phyloP scores from a whole-genome alignment of 2,113 vertebrate genomes.

The Pygoscelis adeliae region DNA sequence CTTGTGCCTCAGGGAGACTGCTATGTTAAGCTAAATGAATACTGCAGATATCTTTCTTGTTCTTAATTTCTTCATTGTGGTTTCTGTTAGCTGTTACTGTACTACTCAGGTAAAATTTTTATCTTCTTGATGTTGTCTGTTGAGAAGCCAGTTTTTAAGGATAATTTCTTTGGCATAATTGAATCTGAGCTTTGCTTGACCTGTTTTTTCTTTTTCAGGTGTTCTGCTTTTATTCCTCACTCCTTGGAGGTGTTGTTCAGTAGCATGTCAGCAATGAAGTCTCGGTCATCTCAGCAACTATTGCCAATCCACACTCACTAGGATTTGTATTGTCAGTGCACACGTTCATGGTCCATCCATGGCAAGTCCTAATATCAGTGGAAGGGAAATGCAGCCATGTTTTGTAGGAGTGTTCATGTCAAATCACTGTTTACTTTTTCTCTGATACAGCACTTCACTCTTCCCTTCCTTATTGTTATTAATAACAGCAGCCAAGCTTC shows the following conservation, averaged over 20 bases:
- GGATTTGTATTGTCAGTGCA: not conserved
- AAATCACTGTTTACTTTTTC: not conserved
- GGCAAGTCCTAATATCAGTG: not conserved
- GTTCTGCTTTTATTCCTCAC: not conserved
- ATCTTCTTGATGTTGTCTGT: not conserved
- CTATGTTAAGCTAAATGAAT: not conserved
- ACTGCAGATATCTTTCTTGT: not conserved
- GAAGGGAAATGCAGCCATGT: not conserved
- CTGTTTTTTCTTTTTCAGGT: not conserved
- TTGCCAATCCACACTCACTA: not conserved
- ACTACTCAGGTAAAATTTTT: not conserved
- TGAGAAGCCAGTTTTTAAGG: not conserved
- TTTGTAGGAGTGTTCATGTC: not conserved
- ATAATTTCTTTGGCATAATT: not conserved
- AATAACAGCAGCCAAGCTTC: not conserved
- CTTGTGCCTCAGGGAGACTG: not conserved
- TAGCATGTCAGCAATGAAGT: not conserved
- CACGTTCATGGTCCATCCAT: fast-evolving
- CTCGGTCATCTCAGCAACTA: not conserved
- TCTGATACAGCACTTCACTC: not conserved
- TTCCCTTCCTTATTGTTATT: not conserved
- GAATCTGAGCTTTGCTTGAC: not conserved
- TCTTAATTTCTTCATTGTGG: not conserved
- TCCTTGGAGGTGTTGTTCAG: not conserved
- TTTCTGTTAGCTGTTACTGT: not conserved